A percentile compares a stretch with the other conserved stretches of the same genome.
Conservation (phyloP, 1,140 invertebrate species). For the Cataglyphis hispanica region DNA sequence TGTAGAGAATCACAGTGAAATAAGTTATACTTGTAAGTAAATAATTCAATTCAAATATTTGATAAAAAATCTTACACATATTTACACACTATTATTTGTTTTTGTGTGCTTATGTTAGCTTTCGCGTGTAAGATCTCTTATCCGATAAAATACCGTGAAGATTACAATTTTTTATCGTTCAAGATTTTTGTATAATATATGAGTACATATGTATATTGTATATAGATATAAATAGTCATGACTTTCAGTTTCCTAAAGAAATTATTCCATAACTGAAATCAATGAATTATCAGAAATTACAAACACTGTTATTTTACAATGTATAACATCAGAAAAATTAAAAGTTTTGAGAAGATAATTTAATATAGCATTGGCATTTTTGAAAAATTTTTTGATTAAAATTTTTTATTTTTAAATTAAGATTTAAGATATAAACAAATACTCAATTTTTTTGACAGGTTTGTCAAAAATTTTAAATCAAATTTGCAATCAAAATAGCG, state of each 20-base stretch:
- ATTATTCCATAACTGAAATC: neutral
- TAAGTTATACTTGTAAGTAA: neutral
- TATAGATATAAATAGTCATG: neutral
- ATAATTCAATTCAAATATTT: neutral
- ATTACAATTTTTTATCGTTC: neutral
- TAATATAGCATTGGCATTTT: too few species aligned
- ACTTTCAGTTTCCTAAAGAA: neutral
- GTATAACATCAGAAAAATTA: too few species aligned
- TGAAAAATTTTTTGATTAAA: too few species aligned
- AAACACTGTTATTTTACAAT: neutral
- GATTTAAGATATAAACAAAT: too few species aligned
- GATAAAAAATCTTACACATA: neutral
- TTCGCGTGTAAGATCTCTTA: neutral
- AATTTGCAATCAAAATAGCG: neutral
- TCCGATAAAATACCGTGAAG: neutral
- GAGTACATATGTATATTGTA: too few species aligned
- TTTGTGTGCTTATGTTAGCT: neutral
- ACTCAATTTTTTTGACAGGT: too few species aligned
- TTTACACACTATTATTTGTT: neutral
- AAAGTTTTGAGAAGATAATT: too few species aligned
- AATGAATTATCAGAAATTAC: neutral
- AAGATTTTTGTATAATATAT: neutral
- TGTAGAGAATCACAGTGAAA: neutral
- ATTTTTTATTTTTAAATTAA: slow-evolving; percentile 1
- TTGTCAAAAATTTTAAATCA: neutral